These are phyloP conservation scores for Argopecten irradians DNA, from an alignment of 1,140 invertebrate species.

Conservation along the genomic window DNA sequence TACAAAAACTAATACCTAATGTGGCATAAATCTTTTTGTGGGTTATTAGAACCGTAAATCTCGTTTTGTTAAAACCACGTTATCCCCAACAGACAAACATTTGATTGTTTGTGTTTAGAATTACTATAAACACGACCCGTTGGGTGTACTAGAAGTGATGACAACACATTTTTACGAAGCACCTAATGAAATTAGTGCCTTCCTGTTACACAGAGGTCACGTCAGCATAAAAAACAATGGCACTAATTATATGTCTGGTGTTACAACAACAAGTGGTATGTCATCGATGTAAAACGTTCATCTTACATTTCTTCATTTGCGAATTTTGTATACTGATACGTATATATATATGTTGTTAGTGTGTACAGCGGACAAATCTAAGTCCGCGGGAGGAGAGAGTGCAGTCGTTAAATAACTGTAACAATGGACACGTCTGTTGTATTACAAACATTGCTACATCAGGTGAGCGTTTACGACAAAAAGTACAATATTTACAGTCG, in stretches of 20 bases:
- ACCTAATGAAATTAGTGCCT: neutral
- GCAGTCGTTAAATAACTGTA: neutral
- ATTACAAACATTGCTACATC: neutral
- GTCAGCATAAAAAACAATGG: neutral
- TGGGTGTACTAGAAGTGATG: neutral
- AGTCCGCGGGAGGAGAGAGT: neutral
- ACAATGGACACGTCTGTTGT: neutral
- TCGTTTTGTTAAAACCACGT: neutral
- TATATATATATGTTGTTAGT: neutral
- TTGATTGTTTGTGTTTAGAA: neutral
- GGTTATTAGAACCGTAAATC: neutral
- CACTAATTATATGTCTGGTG: neutral
- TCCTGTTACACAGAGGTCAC: neutral
- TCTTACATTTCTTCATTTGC: neutral
- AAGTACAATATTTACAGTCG: neutral
- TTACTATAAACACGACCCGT: neutral
- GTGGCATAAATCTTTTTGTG: neutral
- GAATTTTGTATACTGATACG: neutral
- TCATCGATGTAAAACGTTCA: neutral
- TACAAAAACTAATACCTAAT: neutral
- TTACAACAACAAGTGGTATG: neutral
- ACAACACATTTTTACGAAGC: neutral
- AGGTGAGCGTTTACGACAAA: neutral
- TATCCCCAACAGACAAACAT: neutral
- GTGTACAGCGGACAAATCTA: neutral